Base-by-base conservation (phyloP, 2,113 vertebrate species). In the Nyctereutes procyonoides region DNA sequence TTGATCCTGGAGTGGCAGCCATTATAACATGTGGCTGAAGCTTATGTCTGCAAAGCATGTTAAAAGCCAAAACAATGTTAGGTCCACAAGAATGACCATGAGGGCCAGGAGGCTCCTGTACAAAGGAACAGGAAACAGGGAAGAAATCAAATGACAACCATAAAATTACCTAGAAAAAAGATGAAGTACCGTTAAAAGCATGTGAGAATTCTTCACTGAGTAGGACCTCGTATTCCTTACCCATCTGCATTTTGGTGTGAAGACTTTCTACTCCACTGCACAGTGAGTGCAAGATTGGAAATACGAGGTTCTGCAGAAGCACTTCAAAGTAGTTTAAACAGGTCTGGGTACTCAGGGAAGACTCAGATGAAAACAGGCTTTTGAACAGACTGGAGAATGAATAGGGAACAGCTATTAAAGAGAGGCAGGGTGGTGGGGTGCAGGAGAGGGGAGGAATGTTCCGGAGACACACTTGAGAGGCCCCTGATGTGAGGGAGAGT, bases 1-100 rank as follows among this genome's bases (percentile, higher is more conserved):
- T 1, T 87, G 38, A 13, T 17, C 82, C 0, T 38, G 1, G 17
- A 35, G 2, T 51, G 2, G 38, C 7, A 0, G 15, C 7, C 55
- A 20, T 1, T 5, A 32, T 11, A 35, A 32, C 58, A 16, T 16
- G 11, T 22, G 19, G 35, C 62, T 65, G 58, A 30, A 20, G 26
- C 20, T 73, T 19, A 51, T 51, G 51, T 20, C 14, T 55, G 28
- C 12, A 12, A 28, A n/a, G 38, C 22, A 15, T 17, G 0, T n/a
- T n/a, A 38, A 73, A 17, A 35, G 8, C 10, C 30, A 79, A 19
- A 3, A 12, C 8, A 4, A 6, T 19, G 4, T 84, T 28, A 82
- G n/a, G 11, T 67, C n/a, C 65, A 5, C 55, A 87, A 65, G n/a
- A 71, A 77, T 53, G 17, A n/a, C 9, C 12, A 67, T 8, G 26